A percentile compares a stretch with the other conserved stretches of the same genome.
phyloP scores from a whole-genome alignment of 2,888 invertebrate species.

The Axea sp. region DNA sequence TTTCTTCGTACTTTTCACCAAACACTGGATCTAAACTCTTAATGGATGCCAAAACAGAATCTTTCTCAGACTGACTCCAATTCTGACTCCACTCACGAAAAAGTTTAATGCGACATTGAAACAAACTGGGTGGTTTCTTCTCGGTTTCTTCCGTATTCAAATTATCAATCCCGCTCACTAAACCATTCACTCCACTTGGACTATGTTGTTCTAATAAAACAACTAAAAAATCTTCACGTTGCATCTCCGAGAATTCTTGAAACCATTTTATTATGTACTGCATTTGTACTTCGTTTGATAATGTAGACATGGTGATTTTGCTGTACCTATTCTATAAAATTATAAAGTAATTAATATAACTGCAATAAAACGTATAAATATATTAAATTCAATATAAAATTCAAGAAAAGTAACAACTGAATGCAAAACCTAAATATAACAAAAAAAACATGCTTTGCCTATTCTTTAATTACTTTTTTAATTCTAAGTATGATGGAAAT shows the following conservation, averaged over 20 bases:
- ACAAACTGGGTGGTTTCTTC: slow-evolving; percentile 87
- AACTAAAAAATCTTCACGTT: slow-evolving; percentile 90
- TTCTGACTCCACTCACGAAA: slow-evolving; percentile 91
- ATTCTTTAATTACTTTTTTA: too few species aligned
- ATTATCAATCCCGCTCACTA: slow-evolving; percentile 85
- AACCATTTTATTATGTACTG: slow-evolving; percentile 93
- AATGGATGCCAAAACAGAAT: slow-evolving; percentile 85
- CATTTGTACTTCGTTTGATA: slow-evolving; percentile 86
- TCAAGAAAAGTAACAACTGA: too few species aligned
- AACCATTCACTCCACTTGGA: slow-evolving; percentile 85
- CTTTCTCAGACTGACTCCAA: slow-evolving; percentile 88
- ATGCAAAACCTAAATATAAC: too few species aligned
- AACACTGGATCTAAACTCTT: slow-evolving; percentile 87
- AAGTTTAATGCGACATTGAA: slow-evolving; percentile 91
- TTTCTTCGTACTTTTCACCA: slow-evolving; percentile 82
- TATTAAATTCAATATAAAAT: too few species aligned
- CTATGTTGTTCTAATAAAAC: slow-evolving; percentile 85
- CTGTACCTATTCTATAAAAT: too few species aligned
- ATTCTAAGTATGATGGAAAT: too few species aligned
- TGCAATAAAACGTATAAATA: too few species aligned
- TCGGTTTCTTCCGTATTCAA: slow-evolving; percentile 82
- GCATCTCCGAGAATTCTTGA: slow-evolving; percentile 92
- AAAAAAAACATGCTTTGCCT: too few species aligned
- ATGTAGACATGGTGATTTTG: slow-evolving; percentile 74
- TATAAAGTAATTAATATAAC: too few species aligned